Evolutionary conservation across 2,113 vertebrate species (phyloP).

Genomic region (Phaethon lepturus): DNA sequence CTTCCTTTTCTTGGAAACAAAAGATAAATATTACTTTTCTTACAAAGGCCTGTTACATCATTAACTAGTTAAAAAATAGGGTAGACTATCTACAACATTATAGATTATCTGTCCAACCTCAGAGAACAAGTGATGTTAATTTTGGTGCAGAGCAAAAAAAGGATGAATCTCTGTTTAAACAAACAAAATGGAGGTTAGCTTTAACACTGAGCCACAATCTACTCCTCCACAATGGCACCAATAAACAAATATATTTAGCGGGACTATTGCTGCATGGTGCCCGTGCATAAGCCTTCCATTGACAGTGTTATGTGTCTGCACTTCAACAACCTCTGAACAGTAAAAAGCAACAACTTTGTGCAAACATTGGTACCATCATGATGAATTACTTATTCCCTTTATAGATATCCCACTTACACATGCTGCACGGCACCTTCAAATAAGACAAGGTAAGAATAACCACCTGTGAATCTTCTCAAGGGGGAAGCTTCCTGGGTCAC

Average conservation of each 20-base stretch:
- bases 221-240: background rate
- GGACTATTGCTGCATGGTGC: background rate
- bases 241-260: background rate
- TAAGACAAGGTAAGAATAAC: constrained; percentile 50
- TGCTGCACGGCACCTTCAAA: constrained; percentile 84
- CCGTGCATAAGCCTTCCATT: background rate
- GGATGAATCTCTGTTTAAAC: background rate
- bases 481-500: background rate
- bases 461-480: background rate
- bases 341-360: background rate
- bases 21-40: background rate
- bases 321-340: background rate
- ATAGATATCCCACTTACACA: constrained; percentile 70
- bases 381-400: background rate
- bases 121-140: background rate
- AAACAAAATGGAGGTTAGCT: background rate
- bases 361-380: background rate
- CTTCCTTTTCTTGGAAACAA: background rate
- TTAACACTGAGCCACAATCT: background rate
- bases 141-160: background rate
- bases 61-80: background rate
- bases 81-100: background rate
- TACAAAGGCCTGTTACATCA: background rate
- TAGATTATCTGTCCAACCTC: background rate
- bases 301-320: background rate